Evolutionary conservation across 2,797 vertebrate genomes (phyloP).

Genomic region (Chloroceryle amazona): DNA sequence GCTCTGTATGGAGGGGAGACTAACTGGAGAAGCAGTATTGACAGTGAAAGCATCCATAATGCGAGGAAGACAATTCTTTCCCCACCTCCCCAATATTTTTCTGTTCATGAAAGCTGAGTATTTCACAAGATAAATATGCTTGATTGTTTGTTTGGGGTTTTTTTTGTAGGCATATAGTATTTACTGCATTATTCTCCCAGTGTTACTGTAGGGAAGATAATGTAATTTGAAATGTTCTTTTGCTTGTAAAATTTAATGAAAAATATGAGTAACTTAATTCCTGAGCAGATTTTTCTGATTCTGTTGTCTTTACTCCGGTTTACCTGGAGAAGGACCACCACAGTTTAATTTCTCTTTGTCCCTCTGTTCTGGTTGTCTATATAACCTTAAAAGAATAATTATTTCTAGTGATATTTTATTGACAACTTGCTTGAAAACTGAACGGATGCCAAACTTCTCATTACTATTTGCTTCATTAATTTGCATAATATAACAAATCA

Average conservation of each 20-base stretch:
- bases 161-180: background rate
- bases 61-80: background rate
- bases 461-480: conserved; percentile 37
- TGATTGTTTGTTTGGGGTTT: background rate
- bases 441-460: background rate
- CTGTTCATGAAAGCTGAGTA: background rate
- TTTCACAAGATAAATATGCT: background rate
- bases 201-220: background rate
- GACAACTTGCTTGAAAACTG: conserved; percentile 41
- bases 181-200: background rate
- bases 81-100: background rate
- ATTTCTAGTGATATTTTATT: conserved; percentile 12
- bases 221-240: background rate
- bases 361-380: background rate
- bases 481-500: conserved; percentile 33
- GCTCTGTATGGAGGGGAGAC: background rate
- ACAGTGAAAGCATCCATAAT: background rate
- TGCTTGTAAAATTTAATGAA: background rate
- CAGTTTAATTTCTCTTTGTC: background rate
- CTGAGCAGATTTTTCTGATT: background rate
- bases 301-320: background rate
- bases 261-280: background rate
- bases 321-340: background rate
- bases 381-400: conserved; percentile 11
- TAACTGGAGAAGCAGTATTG: background rate